Evolutionary conservation across 53 echinoderm and acorn worm species (phyloP), one percentile per base, ranked within the genome.

Genomic region (Arbacia lixula): DNA sequence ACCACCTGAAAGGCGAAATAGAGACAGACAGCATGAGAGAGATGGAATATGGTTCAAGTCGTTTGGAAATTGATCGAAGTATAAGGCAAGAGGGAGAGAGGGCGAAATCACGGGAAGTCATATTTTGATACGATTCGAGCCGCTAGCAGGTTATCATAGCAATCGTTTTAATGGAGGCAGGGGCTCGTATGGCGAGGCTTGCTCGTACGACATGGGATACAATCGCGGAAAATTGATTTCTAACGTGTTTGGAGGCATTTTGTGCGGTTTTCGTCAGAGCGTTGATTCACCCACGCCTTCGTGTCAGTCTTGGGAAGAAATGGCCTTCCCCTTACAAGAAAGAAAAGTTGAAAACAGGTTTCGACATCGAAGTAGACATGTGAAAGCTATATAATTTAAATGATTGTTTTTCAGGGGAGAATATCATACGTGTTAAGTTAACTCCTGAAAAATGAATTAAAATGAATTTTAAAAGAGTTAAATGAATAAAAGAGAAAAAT

Each of bases 161-260:
- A 77, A 77, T 77, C 77, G 77, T 58, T 77, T 77, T 77, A 38
- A 77, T 77, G 77, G 77, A 21, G 56, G 39, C 20, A 21, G 77
- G 57, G 58, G 56, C 40, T 53, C 52, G 43, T 34, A 74, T 14
- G 14, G 8, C 53, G 74, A 50, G 32, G 26, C 51, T 74, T 53
- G 14, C 74, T 33, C 14, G 19, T 34, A 31, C 19, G 52, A 53
- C 74, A 74, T 20, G 32, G 53, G 33, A 74, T 74, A 74, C 74
- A 74, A 74, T 74, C 74, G 74, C 31, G 19, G 19, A 51, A 53
- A 74, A 74, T 74, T 74, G 74, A 74, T 74, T 74, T 74, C 34
- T 51, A 53, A 53, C 51, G 34, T 74, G 74, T 53, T 74, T 74
- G 31, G 51, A 30, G 74, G 74, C 74, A 53, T 28, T 32, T 53